Base-by-base conservation (phyloP, 2,797 vertebrate species). In the Morelia viridis region DNA sequence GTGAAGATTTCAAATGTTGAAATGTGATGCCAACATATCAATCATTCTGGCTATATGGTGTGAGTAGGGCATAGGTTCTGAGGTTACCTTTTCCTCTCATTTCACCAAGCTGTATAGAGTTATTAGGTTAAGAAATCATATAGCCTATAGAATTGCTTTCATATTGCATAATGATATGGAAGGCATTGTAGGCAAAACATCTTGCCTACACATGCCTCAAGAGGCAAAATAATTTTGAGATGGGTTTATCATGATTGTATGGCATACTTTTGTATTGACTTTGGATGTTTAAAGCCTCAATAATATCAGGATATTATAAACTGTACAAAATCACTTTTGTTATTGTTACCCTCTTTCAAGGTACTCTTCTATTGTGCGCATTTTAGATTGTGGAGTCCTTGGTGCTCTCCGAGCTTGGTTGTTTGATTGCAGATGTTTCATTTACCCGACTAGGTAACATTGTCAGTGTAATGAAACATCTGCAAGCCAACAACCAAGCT, bases 261-360 rank as follows among this genome's bases (percentile, higher is more conserved):
- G 91, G 90, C 92, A 61, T 87, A 88, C 85, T 94, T 89, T 92
- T 94, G 86, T 9, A 0, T 64, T 85, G 24, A 0, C 90, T 88
- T 76, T 24, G 19, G 71, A 46, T 80, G 71, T 80, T 80, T 46
- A 80, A 80, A 80, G 22, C 41, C 41, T 46, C 19, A 80, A 80
- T 80, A 80, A 46, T 46, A 80, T 46, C 9, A 80, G 68, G 31
- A 22, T 85, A 65, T 35, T 85, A 6, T 90, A 64, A 56, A 41
- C 31, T 5, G 62, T 61, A 68, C 62, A 12, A 88, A 83, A 15
- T 11, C 60, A n/a, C 56, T 35, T 35, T 24, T 83, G 68, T 22
- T 31, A 31, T 4, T 53, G 26, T 87, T 61, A 65, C 7, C 3
- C 28, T 68, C 4, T 57, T 19, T 56, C n/a, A 7, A 31, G 31